Evolutionary conservation across 2,888 invertebrate species (phyloP).

Genomic region (Dendrolimus pini): DNA sequence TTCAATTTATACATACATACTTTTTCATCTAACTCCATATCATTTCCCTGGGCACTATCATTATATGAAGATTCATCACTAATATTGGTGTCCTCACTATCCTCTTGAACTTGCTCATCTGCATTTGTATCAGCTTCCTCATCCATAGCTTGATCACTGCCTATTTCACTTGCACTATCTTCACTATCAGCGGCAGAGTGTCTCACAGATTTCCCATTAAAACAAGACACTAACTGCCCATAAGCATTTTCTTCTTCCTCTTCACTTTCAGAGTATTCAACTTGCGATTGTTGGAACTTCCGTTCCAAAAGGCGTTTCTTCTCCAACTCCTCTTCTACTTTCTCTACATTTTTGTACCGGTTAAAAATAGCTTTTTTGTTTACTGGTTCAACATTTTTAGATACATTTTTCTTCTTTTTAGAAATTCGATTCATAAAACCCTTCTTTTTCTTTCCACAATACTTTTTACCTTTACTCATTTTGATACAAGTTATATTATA

Average conservation of each 20-base stretch:
- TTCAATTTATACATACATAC: too few species aligned
- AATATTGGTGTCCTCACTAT: slow-evolving; percentile 1
- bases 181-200: slow-evolving; percentile 38
- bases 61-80: slow-evolving; percentile 3
- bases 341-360: slow-evolving; percentile 66
- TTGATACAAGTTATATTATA: slow-evolving; percentile 2
- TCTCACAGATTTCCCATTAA: slow-evolving; percentile 31
- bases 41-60: slow-evolving; percentile 8
- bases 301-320: slow-evolving; percentile 56
- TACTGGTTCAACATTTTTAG: slow-evolving; percentile 34
- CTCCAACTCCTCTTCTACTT: slow-evolving; percentile 60
- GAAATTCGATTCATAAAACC: slow-evolving; percentile 26
- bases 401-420: slow-evolving; percentile 39
- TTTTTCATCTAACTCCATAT: slow-evolving; percentile 17
- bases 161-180: slow-evolving; percentile 23
- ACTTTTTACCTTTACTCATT: slow-evolving; percentile 49
- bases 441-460: slow-evolving; percentile 38
- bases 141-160: slow-evolving; percentile 8
- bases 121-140: not conserved
- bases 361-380: slow-evolving; percentile 68
- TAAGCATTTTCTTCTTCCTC: slow-evolving; percentile 62
- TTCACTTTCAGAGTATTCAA: slow-evolving; percentile 69
- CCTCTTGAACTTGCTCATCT: not conserved
- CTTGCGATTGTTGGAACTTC: slow-evolving; percentile 42
- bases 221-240: slow-evolving; percentile 71